These are phyloP conservation scores for Eutrigla gurnardus DNA, from an alignment of 2,797 vertebrate genomes.

Conservation along the genomic window DNA sequence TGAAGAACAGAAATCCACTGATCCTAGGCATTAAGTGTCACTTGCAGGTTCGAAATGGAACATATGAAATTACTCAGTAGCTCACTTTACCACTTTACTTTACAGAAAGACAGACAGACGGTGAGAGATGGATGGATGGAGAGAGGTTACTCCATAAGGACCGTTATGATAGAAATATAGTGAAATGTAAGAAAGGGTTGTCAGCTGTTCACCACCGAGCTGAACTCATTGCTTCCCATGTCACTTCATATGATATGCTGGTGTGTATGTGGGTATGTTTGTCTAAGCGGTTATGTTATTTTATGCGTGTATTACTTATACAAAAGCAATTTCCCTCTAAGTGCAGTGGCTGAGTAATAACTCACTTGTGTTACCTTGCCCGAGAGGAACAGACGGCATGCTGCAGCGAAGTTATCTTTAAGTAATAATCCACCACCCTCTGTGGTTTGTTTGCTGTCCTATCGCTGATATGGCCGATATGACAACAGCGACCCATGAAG, in stretches of 20 bases:
- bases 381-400: constrained; percentile 34
- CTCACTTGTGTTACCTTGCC: constrained; percentile 31
- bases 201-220: background rate
- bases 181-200: background rate
- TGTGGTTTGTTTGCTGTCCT: constrained; percentile 40
- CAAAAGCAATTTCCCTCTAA: constrained; percentile 20
- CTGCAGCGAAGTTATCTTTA: constrained; percentile 49
- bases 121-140: background rate
- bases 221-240: constrained; percentile 25
- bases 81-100: background rate
- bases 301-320: constrained; percentile 25
- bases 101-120: no score
- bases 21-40: constrained; percentile 1
- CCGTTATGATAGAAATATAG: background rate
- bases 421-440: constrained; percentile 51
- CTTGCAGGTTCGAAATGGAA: background rate
- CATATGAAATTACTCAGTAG: background rate
- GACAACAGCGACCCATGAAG: constrained; percentile 56
- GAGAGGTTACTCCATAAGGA: background rate
- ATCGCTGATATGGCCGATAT: constrained; percentile 35
- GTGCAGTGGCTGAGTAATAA: constrained; percentile 41
- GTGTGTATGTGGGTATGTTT: constrained; percentile 7
- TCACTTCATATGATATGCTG: constrained; percentile 30
- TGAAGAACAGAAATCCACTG: constrained; percentile 11
- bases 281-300: constrained; percentile 13